Percentiles rank a stretch among this genome's conserved stretches.
phyloP scores from a whole-genome alignment of 2,797 vertebrate genomes.

The Lemur catta region DNA sequence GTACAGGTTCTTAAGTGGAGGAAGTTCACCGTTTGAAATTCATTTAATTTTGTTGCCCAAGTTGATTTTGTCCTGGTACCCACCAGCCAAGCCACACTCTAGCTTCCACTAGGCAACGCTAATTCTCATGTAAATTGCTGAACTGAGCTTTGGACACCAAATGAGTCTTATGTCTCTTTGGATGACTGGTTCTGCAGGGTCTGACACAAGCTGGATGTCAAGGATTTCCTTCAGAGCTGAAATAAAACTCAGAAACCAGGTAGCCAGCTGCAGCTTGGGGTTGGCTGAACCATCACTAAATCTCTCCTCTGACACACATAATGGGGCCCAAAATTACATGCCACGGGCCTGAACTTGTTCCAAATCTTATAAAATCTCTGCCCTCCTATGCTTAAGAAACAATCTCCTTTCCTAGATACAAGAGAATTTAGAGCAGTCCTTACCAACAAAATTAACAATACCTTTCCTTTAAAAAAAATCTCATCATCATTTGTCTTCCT shows the following conservation, averaged over 20 bases:
- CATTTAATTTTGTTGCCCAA: not conserved
- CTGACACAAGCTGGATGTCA: not conserved
- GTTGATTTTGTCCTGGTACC: not conserved
- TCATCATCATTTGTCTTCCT: not conserved
- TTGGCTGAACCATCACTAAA: not conserved
- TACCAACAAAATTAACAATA: not conserved
- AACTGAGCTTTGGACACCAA: not conserved
- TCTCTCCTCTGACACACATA: not conserved
- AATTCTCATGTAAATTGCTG: not conserved
- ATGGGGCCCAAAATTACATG: not conserved
- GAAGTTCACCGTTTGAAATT: not conserved
- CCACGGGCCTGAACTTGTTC: not conserved
- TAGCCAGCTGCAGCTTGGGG: not conserved
- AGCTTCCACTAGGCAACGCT: not conserved
- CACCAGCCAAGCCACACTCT: not conserved
- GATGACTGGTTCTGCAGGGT: not conserved
- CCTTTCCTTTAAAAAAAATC: not conserved
- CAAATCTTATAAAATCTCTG: not conserved
- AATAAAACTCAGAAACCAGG: not conserved
- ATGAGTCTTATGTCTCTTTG: not conserved
- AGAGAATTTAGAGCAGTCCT: not conserved
- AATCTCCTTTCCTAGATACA: not conserved
- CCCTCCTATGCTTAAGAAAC: not conserved
- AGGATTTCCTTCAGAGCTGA: not conserved
- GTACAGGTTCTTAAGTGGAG: not conserved